phyloP scores from a whole-genome alignment of 2,888 invertebrate genomes.

The Hypena proboscidalis region DNA sequence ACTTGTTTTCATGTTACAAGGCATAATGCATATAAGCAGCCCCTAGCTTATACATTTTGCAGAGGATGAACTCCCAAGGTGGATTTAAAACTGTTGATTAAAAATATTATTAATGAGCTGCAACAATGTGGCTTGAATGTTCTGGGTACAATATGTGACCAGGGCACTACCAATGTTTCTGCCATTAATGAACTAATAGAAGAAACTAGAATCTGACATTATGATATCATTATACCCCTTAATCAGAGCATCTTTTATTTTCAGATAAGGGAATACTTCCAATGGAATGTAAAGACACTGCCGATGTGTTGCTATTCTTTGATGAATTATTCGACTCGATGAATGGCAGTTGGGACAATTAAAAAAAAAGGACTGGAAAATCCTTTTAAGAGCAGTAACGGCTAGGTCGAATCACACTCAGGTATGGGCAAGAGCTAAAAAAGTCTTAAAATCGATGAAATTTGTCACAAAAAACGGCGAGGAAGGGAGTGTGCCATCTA shows the following conservation, averaged over 20 bases:
- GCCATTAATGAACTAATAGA: slow-evolving; percentile 3
- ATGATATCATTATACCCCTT: not conserved
- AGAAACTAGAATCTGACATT: not conserved
- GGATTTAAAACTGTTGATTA: slow-evolving; percentile 2
- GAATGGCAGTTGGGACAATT: no score
- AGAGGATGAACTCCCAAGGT: not conserved
- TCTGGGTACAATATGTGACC: slow-evolving; percentile 12
- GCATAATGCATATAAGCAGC: slow-evolving; percentile 14
- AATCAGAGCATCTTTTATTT: not conserved
- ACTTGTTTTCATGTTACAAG: slow-evolving; percentile 5
- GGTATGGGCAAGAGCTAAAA: not conserved
- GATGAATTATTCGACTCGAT: not conserved
- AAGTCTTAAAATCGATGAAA: not conserved
- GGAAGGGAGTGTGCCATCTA: not conserved
- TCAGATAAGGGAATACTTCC: not conserved
- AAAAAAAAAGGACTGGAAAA: no score
- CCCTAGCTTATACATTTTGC: slow-evolving; percentile 8
- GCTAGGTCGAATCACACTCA: not conserved
- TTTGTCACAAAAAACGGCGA: not conserved
- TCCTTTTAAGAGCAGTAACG: not conserved
- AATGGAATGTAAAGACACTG: not conserved
- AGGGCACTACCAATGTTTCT: slow-evolving; percentile 7
- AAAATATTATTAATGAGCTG: not conserved
- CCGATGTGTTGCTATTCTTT: not conserved
- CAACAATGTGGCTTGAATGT: slow-evolving; percentile 1